phyloP scores from a whole-genome alignment of 2,797 vertebrate genomes.

The Peromyscus melanophrys region DNA sequence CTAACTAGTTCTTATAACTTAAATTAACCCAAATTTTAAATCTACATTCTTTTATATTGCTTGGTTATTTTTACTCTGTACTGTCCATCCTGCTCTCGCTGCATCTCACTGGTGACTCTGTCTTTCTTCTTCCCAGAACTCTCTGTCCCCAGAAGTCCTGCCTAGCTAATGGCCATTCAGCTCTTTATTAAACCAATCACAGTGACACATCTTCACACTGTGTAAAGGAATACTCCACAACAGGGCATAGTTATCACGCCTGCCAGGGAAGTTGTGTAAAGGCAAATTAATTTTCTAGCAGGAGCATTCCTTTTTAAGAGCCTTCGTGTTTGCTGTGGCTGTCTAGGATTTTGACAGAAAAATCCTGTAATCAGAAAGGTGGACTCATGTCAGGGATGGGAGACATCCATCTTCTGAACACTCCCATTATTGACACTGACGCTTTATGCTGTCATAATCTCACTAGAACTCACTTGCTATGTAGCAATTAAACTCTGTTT shows the following conservation, averaged over 20 bases:
- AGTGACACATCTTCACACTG: not conserved
- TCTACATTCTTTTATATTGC: not conserved
- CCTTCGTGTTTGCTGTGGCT: not conserved
- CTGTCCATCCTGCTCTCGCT: not conserved
- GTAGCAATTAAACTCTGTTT: constrained; percentile 83
- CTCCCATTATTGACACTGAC: constrained; percentile 74
- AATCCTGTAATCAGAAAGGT: constrained; percentile 62
- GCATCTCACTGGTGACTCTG: not conserved
- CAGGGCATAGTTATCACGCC: not conserved
- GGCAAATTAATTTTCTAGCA: constrained; percentile 54
- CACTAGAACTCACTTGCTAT: constrained; percentile 72
- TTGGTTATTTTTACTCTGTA: not conserved
- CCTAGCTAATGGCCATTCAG: not conserved
- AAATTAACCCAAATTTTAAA: not conserved
- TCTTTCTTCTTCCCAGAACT: not conserved
- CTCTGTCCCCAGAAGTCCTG: not conserved
- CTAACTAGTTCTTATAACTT: not conserved
- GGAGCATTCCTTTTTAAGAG: constrained; percentile 45
- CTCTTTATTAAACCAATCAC: not conserved
- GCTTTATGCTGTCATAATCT: constrained; percentile 76
- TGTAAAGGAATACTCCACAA: not conserved
- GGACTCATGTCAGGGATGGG: constrained; percentile 67
- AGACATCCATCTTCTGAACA: constrained; percentile 72
- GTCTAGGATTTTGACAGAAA: constrained; percentile 63
- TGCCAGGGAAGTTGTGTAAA: constrained; percentile 19